These are phyloP conservation scores for Coremacera marginata DNA, from an alignment of 2,888 invertebrate species.

Conservation along the genomic window DNA sequence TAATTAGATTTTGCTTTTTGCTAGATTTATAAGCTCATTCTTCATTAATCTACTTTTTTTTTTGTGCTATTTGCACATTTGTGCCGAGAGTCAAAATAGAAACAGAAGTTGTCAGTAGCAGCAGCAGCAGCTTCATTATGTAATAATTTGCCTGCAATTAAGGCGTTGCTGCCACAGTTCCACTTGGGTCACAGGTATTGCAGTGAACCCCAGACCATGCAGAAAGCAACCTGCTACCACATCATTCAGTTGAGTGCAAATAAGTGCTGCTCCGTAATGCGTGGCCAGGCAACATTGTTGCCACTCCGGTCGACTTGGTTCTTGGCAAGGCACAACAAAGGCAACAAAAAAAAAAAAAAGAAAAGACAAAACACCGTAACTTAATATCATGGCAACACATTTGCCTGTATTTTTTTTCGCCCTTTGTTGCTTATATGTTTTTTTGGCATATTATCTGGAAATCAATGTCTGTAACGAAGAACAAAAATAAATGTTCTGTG, in stretches of 20 bases:
- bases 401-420: conserved; percentile 6
- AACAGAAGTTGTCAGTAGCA: too few relatives aligned
- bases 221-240: too few relatives aligned
- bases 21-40: conserved; percentile 18
- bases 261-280: conserved; percentile 18
- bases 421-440: not conserved
- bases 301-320: not conserved
- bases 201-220: too few relatives aligned
- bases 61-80: not conserved
- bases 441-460: conserved; percentile 27
- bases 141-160: not conserved
- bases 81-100: too few relatives aligned
- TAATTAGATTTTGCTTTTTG: conserved; percentile 26
- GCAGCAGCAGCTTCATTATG: conserved; percentile 1
- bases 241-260: not conserved
- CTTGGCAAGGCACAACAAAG: not conserved
- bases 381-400: conserved; percentile 1
- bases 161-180: not conserved
- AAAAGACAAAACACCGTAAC: not conserved
- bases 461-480: conserved; percentile 40
- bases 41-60: not conserved
- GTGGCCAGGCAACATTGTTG: conserved; percentile 17
- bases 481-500: conserved; percentile 65
- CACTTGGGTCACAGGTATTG: not conserved
- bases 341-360: not conserved